A percentile compares a stretch with the other conserved stretches of the same genome.
phyloP scores from a whole-genome alignment of 2,113 vertebrate species.

The Salminus brasiliensis region DNA sequence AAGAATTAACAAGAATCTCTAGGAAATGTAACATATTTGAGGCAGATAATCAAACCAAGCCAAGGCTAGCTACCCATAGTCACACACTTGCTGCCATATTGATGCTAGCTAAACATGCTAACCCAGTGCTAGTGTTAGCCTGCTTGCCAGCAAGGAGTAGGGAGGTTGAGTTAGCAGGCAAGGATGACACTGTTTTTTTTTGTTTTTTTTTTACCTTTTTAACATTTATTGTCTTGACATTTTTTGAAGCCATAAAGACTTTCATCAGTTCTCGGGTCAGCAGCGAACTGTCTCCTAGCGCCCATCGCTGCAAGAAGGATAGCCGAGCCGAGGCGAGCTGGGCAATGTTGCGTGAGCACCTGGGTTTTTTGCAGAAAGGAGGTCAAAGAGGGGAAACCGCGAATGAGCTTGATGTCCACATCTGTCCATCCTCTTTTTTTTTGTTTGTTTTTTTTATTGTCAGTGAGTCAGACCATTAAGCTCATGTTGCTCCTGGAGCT shows the following conservation, averaged over 20 bases:
- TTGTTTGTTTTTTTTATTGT: too few relatives aligned
- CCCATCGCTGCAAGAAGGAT: background rate
- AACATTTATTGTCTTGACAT: background rate
- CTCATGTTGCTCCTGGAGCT: slow-evolving; percentile 61
- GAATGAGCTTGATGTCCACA: background rate
- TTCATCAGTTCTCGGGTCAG: background rate
- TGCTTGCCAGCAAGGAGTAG: too few relatives aligned
- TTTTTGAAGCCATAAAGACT: background rate
- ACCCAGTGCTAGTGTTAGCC: too few relatives aligned
- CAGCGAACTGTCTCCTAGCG: background rate
- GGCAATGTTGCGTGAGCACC: background rate
- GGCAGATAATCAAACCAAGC: too few relatives aligned
- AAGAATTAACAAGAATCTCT: too few relatives aligned
- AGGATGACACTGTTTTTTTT: too few relatives aligned
- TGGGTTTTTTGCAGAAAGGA: background rate
- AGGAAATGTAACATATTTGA: too few relatives aligned
- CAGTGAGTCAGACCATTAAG: slow-evolving; percentile 60
- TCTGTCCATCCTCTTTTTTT: slow-evolving; percentile 16
- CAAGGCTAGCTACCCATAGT: too few relatives aligned
- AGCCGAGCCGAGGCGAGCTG: background rate
- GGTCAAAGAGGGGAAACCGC: background rate
- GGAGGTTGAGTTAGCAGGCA: too few relatives aligned
- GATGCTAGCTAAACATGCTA: too few relatives aligned
- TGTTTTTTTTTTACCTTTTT: background rate
- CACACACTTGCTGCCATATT: too few relatives aligned